Conservation (phyloP, 2,113 vertebrate genomes). For the Leiothrix lutea region DNA sequence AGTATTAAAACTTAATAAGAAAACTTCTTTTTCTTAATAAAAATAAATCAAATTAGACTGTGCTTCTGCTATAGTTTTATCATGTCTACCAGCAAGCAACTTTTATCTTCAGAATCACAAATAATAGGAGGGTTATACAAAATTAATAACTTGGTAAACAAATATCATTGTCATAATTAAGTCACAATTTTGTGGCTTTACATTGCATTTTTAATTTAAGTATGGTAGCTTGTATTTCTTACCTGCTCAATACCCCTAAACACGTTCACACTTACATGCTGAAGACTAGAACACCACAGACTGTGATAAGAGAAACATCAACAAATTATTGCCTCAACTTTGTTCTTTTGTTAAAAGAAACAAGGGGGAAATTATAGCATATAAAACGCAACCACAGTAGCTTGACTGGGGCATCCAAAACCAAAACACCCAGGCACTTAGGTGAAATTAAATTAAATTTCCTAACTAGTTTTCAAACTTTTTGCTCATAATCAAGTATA, state of each 20-base stretch:
- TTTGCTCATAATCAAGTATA: neutral
- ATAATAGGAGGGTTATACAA: constrained; percentile 14
- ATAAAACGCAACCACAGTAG: neutral
- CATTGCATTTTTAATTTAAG: neutral
- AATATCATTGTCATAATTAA: constrained; percentile 6
- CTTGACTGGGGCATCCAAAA: neutral
- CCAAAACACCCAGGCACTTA: fast-evolving
- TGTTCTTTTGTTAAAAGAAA: neutral
- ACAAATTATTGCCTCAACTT: neutral
- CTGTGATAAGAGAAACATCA: neutral
- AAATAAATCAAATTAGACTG: neutral
- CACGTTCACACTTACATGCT: neutral
- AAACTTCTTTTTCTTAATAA: neutral
- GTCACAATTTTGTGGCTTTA: neutral
- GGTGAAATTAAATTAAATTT: neutral
- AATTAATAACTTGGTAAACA: constrained; percentile 25
- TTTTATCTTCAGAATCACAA: neutral
- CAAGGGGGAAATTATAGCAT: neutral
- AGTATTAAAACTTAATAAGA: neutral
- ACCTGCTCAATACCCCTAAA: neutral
- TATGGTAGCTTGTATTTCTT: neutral
- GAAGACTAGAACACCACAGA: neutral
- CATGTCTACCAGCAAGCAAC: neutral
- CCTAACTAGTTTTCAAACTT: neutral
- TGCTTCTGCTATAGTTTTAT: neutral